Evolutionary conservation across 2,888 invertebrate genomes (phyloP).

Genomic region (Leptogaster cylindrica): DNA sequence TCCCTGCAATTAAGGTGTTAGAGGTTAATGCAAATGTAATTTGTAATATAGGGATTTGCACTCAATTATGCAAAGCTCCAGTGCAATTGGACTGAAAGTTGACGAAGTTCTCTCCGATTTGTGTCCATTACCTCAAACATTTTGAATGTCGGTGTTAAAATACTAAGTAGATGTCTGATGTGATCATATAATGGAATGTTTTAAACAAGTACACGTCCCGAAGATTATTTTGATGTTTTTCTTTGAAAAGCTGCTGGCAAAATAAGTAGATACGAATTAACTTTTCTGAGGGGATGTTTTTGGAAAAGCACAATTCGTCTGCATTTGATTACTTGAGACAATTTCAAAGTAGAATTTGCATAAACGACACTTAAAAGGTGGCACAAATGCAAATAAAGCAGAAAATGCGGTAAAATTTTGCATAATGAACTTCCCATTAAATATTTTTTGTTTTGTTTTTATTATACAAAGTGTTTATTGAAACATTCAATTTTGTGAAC

Average conservation of each 20-base stretch:
- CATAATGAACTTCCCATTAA: conserved; percentile 16
- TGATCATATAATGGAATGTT: too few species aligned
- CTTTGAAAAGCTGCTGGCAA: too few species aligned
- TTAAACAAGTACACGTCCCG: too few species aligned
- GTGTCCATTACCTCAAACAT: too few species aligned
- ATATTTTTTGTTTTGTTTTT: too few species aligned
- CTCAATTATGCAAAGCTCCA: too few species aligned
- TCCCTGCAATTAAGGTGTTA: conserved; percentile 38
- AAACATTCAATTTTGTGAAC: conserved; percentile 7
- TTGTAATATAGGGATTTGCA: too few species aligned
- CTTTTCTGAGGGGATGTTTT: conserved; percentile 14
- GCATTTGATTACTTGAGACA: conserved; percentile 19
- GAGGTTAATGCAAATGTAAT: conserved; percentile 39
- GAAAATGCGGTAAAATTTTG: conserved; percentile 10
- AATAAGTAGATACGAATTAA: conserved; percentile 10
- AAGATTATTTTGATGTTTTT: too few species aligned
- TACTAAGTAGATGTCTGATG: too few species aligned
- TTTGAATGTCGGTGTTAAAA: too few species aligned
- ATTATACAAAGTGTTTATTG: conserved; percentile 9
- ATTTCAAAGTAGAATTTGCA: conserved; percentile 15
- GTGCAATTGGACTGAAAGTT: too few species aligned
- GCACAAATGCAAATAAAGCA: conserved; percentile 32
- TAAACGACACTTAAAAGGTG: conserved; percentile 34
- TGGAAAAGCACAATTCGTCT: conserved; percentile 2
- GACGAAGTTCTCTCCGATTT: too few species aligned